phyloP scores from a whole-genome alignment of 2,113 vertebrate genomes.

The Tyto alba region DNA sequence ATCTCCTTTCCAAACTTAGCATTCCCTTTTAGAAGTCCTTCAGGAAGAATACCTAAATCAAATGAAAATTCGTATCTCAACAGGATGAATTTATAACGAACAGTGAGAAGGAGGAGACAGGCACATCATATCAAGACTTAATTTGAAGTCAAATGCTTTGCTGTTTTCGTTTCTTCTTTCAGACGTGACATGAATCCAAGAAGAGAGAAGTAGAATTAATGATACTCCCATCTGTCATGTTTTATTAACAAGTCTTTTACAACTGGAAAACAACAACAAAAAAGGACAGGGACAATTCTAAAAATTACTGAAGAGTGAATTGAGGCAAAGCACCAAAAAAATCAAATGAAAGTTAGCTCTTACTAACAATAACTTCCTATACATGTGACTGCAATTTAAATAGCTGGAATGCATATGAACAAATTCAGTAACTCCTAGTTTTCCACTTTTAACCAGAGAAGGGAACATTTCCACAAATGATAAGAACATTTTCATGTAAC shows the following conservation, averaged over 20 bases:
- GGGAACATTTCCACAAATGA: background rate
- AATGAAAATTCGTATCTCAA: background rate
- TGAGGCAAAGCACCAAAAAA: background rate
- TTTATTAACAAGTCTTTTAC: constrained; percentile 17
- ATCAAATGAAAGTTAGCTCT: background rate
- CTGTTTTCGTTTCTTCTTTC: background rate
- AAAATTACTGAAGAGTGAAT: background rate
- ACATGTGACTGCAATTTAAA: background rate
- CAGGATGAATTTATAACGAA: background rate
- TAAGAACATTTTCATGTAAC: background rate
- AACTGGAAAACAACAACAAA: background rate
- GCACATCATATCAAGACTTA: background rate
- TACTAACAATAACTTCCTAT: background rate
- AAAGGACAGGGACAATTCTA: background rate
- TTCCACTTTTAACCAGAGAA: background rate
- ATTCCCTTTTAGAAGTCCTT: background rate
- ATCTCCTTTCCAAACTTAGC: background rate
- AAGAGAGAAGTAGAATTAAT: background rate
- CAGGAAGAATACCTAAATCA: background rate
- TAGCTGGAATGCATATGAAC: background rate
- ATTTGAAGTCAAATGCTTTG: constrained; percentile 17
- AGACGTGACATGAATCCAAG: background rate
- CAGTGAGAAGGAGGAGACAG: background rate
- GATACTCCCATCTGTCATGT: background rate
- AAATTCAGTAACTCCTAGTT: background rate